phyloP scores from a whole-genome alignment of 2,797 vertebrate genomes.

The Oceanodroma leucorhoa region DNA sequence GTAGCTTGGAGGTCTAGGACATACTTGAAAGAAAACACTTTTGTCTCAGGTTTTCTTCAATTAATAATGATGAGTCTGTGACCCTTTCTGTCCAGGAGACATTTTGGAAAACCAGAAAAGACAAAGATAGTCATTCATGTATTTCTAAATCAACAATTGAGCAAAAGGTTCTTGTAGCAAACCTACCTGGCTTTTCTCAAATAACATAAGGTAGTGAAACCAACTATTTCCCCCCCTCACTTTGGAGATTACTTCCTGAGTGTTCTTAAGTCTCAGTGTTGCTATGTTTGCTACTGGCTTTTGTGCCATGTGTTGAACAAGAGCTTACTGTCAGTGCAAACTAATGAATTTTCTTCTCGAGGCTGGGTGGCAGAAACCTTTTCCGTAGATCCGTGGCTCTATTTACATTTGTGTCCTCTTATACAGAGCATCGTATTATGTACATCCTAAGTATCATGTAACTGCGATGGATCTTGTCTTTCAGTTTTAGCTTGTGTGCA shows the following conservation, averaged over 20 bases:
- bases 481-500: background rate
- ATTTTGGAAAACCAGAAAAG: background rate
- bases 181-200: background rate
- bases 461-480: background rate
- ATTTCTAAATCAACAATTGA: background rate
- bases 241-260: background rate
- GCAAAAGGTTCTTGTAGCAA: background rate
- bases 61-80: background rate
- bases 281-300: constrained; percentile 10
- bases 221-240: background rate
- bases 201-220: background rate
- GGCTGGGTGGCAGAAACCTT: constrained; percentile 7
- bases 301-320: constrained; percentile 28
- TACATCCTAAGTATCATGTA: background rate
- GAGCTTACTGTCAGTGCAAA: constrained; percentile 29
- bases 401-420: constrained; percentile 16
- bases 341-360: background rate
- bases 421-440: background rate
- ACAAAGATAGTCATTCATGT: background rate
- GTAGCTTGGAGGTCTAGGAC: background rate
- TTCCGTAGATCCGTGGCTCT: background rate
- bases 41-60: background rate
- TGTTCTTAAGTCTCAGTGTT: background rate
- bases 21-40: background rate
- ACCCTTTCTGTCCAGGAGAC: background rate